Base-by-base conservation (phyloP, 2,888 invertebrate species). In the Xestoiulus laeticollis region DNA sequence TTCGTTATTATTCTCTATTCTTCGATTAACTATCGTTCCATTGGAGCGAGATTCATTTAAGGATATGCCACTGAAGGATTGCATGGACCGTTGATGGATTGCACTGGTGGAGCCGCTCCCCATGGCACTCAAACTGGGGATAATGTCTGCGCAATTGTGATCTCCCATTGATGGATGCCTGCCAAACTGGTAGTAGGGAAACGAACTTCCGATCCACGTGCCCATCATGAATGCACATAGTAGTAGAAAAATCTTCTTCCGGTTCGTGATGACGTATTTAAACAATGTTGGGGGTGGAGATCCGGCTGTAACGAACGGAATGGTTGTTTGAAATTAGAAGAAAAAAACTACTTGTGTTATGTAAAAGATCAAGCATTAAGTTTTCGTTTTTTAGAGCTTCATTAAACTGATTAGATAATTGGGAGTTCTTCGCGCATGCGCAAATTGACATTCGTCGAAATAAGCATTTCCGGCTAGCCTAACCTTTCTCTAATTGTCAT, bases 181-280 rank as follows among this genome's bases (percentile, higher is more conserved):
- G 26, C 32, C 48, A 30, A 86, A 26, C 22, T 86, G 53, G 53
- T 53, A 14, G 26, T 86, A 53, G 19, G 86, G 86, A 48, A 86
- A 53, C 30, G 86, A 86, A 53, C 48, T 86, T 8, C 86, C 86
- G 53, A 86, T 86, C 86, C 86, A 86, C 1, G 86, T 86, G 48
- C 86, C 86, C 86, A 86, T 86, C 1, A 86, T 86, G 53, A 86
- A 86, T 1, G 53, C 86, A 8, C 86, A 86, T 1, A 86, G 30
- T 5, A 86, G n/a, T 8, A 86, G 26, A 26, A 86, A 86, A 6
- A 86, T 86, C 53, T 86, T 86, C 53, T 86, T 86, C 19, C 86
- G 86, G 53, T 86, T 86, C 16, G 32, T 48, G 32, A 32, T 86
- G 26, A 86, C n/a, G 53, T 86, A 32, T 38, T 43, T 43, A n/a